These are phyloP conservation scores for Delphinus delphis DNA, from an alignment of 2,113 vertebrate species.

Conservation along the genomic window DNA sequence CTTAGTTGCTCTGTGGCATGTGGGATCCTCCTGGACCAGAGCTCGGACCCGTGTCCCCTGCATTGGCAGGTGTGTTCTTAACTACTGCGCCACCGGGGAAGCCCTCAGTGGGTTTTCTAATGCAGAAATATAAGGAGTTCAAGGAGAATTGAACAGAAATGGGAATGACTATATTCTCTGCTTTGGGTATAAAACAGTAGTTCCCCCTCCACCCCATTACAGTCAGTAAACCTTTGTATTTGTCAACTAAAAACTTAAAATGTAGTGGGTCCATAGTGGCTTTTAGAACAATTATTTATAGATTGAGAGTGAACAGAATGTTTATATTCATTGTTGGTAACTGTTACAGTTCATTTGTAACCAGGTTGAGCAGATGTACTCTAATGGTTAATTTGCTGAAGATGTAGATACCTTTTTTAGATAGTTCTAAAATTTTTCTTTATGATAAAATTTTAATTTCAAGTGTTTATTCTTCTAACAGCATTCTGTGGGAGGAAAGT, in stretches of 20 bases:
- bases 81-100: too few relatives aligned
- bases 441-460: slow-evolving; percentile 35
- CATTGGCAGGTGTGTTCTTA: too few relatives aligned
- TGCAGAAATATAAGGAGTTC: background rate
- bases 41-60: too few relatives aligned
- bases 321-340: slow-evolving; percentile 11
- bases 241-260: background rate
- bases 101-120: background rate
- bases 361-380: background rate
- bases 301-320: background rate
- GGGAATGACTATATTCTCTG: background rate
- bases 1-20: too few relatives aligned
- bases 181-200: background rate
- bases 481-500: background rate
- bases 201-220: too few relatives aligned
- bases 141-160: background rate
- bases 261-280: background rate
- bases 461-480: slow-evolving; percentile 1
- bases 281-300: background rate
- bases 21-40: too few relatives aligned
- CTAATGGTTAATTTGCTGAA: background rate
- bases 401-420: background rate
- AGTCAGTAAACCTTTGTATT: background rate
- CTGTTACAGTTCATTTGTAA: background rate
- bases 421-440: slow-evolving; percentile 24